Base-by-base conservation (phyloP, 2,797 vertebrate genomes). In the Gallinago solitaria region DNA sequence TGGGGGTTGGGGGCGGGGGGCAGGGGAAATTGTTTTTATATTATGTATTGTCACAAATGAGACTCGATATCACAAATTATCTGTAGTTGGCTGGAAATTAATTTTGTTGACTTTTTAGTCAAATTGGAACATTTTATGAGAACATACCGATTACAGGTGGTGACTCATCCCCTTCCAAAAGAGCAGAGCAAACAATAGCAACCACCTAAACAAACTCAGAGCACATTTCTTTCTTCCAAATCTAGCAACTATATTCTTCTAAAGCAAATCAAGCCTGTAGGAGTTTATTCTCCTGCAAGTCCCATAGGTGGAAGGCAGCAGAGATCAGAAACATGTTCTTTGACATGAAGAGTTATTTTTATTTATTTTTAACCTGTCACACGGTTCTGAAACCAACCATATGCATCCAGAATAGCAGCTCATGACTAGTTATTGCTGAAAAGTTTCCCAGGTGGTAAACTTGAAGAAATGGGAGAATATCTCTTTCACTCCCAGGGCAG, bases 91-190 rank as follows among this genome's bases (percentile, higher is more conserved):
- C 25, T 74, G 48, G 69, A 82, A 93, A 77, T 56, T 0, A 56
- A 37, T 70, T 89, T 45, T 87, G 83, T 80, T 89, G 87, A 53
- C 75, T 83, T 80, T 60, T 74, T 53, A 81, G 61, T 71, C 65
- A 57, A 69, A 73, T 30, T 37, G 75, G 77, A 85, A 53, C 60
- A 27, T 39, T 81, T 89, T 24, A 15, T 70, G 73, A 70, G 93
- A 83, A 80, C 48, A 6, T 15, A 59, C 79, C 0, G 2, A 57
- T 63, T 81, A 67, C 79, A 83, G 89, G 93, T 19, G 25, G 73
- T 95, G 96, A 97, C 45, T 97, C 95, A 96, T 35, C 81, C 64
- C 47, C 32, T 68, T 43, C 57, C 57, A n/a, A 65, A 93, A 76
- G 41, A 80, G 51, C 86, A 90, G 37, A 76, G 77, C 71, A 92